Conservation (phyloP, 2,888 invertebrate species). For the Polyploca ridens region DNA sequence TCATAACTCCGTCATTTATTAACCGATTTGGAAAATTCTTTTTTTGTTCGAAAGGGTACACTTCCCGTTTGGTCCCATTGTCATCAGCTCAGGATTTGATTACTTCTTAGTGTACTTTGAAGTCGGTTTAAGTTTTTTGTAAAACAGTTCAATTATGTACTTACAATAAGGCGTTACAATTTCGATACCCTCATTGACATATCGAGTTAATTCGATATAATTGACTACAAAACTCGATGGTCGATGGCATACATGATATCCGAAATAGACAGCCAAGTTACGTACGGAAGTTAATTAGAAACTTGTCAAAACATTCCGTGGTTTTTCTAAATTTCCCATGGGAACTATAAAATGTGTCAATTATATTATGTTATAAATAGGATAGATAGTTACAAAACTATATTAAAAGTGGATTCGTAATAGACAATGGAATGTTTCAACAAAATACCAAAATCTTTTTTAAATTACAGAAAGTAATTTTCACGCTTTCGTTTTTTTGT, state of each 20-base stretch:
- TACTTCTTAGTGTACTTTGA: too few species aligned
- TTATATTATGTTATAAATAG: background rate
- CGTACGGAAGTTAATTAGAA: background rate
- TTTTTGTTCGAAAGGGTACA: too few species aligned
- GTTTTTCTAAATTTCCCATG: conserved; percentile 9
- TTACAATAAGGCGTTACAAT: too few species aligned
- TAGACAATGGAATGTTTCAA: conserved; percentile 4
- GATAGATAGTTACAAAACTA: background rate
- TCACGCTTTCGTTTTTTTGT: background rate
- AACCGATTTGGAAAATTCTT: too few species aligned
- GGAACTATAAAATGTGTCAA: background rate
- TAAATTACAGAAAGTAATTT: background rate
- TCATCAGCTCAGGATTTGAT: too few species aligned
- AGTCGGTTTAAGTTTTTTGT: too few species aligned
- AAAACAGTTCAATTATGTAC: too few species aligned
- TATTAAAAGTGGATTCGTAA: background rate
- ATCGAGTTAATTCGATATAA: background rate
- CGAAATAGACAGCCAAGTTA: too few species aligned
- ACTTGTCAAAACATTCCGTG: background rate
- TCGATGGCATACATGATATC: background rate
- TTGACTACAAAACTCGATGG: background rate
- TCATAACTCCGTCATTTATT: too few species aligned
- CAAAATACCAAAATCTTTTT: background rate
- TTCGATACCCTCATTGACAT: too few species aligned
- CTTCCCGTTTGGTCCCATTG: too few species aligned